phyloP scores from a whole-genome alignment of 2,113 vertebrate genomes.

The Barnardius zonarius region DNA sequence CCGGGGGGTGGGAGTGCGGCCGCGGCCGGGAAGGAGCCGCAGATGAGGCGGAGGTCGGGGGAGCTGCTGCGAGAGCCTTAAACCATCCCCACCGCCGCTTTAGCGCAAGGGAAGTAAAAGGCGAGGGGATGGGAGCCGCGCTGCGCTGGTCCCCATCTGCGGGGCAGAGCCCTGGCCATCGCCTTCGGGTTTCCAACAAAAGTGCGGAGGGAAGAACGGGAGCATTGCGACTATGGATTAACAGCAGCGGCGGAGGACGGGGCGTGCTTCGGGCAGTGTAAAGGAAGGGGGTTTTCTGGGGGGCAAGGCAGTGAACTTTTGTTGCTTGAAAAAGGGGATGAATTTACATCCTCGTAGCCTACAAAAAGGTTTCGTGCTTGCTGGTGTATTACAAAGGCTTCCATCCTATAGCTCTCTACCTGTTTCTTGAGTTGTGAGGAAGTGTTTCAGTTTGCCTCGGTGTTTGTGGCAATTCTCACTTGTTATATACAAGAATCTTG shows the following conservation, averaged over 20 bases:
- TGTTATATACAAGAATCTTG: neutral
- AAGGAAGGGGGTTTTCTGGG: neutral
- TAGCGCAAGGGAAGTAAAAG: neutral
- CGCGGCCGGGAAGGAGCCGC: conserved; percentile 25
- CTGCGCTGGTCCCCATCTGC: neutral
- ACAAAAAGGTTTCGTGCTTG: neutral
- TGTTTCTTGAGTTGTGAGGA: fast-evolving
- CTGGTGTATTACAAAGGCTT: neutral
- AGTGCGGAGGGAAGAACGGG: neutral
- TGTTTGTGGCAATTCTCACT: neutral
- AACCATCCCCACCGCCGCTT: neutral
- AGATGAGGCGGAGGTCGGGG: conserved; percentile 12
- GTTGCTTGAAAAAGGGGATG: neutral
- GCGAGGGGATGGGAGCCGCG: neutral
- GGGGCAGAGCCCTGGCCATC: neutral
- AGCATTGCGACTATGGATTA: neutral
- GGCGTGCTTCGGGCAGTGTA: neutral
- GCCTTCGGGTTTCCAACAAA: neutral
- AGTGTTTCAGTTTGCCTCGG: neutral
- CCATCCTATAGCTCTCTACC: neutral
- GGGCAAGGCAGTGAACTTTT: neutral
- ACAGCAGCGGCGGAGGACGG: neutral
- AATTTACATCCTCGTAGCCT: neutral
- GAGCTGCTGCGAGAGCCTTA: neutral
- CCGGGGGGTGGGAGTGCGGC: conserved; percentile 28